These are phyloP conservation scores for Xiphophorus hellerii DNA, from an alignment of 2,113 vertebrate species.

Conservation along the genomic window DNA sequence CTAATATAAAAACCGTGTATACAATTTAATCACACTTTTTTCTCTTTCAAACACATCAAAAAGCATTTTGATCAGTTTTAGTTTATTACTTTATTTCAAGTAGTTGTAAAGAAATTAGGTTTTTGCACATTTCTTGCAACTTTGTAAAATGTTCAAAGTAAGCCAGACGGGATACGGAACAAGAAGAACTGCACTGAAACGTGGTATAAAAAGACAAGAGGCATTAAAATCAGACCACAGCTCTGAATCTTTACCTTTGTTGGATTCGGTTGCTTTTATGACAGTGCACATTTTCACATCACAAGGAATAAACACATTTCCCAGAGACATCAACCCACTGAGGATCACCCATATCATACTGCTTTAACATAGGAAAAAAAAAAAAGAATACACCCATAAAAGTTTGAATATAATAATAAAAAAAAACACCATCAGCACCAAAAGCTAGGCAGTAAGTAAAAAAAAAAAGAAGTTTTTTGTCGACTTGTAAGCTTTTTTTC, in stretches of 20 bases:
- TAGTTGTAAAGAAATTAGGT: conserved; percentile 90
- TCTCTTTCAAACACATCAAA: background rate
- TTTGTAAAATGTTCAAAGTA: conserved; percentile 90
- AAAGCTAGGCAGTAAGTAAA: conserved; percentile 59
- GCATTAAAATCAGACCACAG: conserved; percentile 90
- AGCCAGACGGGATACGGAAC: conserved; percentile 66
- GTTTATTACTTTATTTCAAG: conserved; percentile 98
- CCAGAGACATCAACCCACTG: conserved; percentile 62
- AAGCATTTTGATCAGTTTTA: conserved; percentile 85
- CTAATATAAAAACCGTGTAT: background rate
- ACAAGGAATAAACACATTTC: conserved; percentile 76
- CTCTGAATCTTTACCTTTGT: conserved; percentile 81
- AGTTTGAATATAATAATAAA: conserved; percentile 73
- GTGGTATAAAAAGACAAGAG: conserved; percentile 94
- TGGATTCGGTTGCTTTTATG: conserved; percentile 78
- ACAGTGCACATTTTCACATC: conserved; percentile 89
- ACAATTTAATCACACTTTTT: background rate
- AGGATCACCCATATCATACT: conserved; percentile 72
- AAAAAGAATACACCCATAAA: conserved; percentile 73
- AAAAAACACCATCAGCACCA: conserved; percentile 51
- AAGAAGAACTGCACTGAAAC: conserved; percentile 72
- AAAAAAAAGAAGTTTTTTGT: conserved; percentile 43
- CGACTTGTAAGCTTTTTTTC: conserved; percentile 7
- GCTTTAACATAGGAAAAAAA: conserved; percentile 65
- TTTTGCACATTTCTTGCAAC: conserved; percentile 80